A percentile compares a stretch with the other conserved stretches of the same genome.
Evolutionary conservation across 2,113 vertebrate genomes (phyloP).

Genomic region (Jacana jacana): DNA sequence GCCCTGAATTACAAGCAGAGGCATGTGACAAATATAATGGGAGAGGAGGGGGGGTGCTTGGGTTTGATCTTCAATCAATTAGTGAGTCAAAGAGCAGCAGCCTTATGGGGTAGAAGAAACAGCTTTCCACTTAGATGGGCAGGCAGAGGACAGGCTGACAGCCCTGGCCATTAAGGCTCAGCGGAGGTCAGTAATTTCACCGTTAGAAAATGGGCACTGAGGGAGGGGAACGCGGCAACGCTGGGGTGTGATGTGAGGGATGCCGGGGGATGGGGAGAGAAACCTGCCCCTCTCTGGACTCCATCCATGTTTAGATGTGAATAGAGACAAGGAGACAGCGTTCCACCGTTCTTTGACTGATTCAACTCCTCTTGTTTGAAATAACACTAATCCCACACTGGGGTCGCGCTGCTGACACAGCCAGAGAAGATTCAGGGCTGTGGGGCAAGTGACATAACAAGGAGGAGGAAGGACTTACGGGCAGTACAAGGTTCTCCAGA

Average conservation of each 20-base stretch:
- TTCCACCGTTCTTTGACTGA: background rate
- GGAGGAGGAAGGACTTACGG: background rate
- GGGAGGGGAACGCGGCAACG: background rate
- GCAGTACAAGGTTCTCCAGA: background rate
- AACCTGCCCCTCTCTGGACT: background rate
- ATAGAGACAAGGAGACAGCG: background rate
- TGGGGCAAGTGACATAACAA: background rate
- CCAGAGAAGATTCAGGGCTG: background rate
- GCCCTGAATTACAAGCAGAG: background rate
- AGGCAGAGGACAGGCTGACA: slow-evolving; percentile 12
- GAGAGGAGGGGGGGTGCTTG: background rate
- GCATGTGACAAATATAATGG: background rate
- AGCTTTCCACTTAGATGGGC: slow-evolving; percentile 30
- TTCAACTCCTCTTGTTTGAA: background rate
- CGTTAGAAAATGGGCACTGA: background rate
- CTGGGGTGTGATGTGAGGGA: background rate
- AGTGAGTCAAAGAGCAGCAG: slow-evolving; percentile 46
- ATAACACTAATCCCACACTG: background rate
- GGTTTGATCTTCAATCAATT: slow-evolving; percentile 40
- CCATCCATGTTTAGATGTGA: background rate
- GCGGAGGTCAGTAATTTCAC: background rate
- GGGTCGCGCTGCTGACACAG: background rate
- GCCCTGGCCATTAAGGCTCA: background rate
- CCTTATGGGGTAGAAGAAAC: slow-evolving; percentile 13
- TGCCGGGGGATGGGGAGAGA: background rate